These are phyloP conservation scores for Hipparchia sbordonii DNA, from an alignment of 2,888 invertebrate genomes.

Conservation along the genomic window DNA sequence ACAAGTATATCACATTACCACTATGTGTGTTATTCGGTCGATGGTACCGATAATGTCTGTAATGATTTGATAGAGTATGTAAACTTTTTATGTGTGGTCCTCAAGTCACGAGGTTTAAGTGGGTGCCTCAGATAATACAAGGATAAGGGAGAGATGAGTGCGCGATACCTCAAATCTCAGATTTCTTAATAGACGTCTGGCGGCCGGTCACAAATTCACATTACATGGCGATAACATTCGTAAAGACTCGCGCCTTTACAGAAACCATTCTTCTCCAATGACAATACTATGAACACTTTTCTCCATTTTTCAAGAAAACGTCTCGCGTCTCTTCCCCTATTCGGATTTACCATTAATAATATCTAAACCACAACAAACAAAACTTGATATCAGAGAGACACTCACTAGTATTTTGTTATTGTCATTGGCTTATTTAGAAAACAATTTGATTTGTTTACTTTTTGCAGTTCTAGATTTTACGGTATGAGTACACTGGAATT, in stretches of 20 bases:
- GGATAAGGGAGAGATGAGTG: constrained; percentile 62
- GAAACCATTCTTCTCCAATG: neutral
- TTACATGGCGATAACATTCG: neutral
- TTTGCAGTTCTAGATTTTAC: constrained; percentile 8
- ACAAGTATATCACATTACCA: constrained; percentile 12
- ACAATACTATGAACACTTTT: neutral
- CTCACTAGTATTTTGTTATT: neutral
- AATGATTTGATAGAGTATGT: constrained; percentile 41
- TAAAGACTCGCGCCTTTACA: neutral
- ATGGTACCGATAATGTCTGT: constrained; percentile 48
- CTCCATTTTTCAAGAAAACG: neutral
- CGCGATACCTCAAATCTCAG: constrained; percentile 26
- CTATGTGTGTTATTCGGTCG: constrained; percentile 26
- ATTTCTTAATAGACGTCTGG: constrained; percentile 6
- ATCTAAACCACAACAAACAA: neutral
- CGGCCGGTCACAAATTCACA: constrained; percentile 2
- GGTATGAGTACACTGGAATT: constrained; percentile 30
- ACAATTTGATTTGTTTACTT: constrained; percentile 15
- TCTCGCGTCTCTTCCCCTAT: neutral
- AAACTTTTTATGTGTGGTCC: constrained; percentile 45
- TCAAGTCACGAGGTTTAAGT: constrained; percentile 62
- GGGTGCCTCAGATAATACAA: constrained; percentile 54
- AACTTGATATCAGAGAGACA: neutral
- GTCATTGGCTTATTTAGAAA: constrained; percentile 8
- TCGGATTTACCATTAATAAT: constrained; percentile 3